Base-by-base conservation (phyloP, 2,113 vertebrate genomes). In the Onychorhynchus coronatus region DNA sequence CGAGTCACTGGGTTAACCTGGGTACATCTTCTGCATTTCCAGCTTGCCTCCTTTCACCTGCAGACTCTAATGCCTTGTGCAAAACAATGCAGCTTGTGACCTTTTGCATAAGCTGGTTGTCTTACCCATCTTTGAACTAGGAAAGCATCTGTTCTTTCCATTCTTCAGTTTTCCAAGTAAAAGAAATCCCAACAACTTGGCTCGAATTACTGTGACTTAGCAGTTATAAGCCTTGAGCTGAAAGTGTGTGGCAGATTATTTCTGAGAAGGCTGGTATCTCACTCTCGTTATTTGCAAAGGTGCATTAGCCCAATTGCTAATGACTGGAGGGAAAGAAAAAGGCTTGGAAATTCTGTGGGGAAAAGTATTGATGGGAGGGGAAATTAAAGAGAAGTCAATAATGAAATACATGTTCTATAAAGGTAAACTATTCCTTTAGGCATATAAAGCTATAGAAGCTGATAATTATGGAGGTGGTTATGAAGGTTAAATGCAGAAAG, bases 401-500 rank as follows among this genome's bases (percentile, higher is more conserved):
- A 52, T 50, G 8, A 88, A 94, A 90, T 75, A 49, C 0, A 23
- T 5, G 1, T 80, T 93, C 89, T 62, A 8, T 85, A 79, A 91
- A 94, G 56, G 28, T 39, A 72, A 78, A 85, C 55, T 87, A 13
- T 66, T 71, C 72, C 65, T 90, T 62, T 58, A 72, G 78, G 87
- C 62, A 1, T 71, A 20, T 55, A 85, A 84, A 91, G 30, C 52
- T 28, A 52, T 24, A 61, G 76, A 58, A 83, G 59, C 42, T 67
- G 41, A 47, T 95, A 89, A 88, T 95, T 94, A 86, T 55, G 53
- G 75, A 68, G 66, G 31, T 66, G 55, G 62, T 85, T 92, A 31
- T 44, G 14, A 65, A 84, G 67, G 61, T 77, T 65, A 94, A 97
- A 89, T 77, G 65, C 89, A 94, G 76, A 93, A 90, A 78, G 44